Evolutionary conservation across 1,140 invertebrate genomes (phyloP), one percentile per base, ranked within the genome.

Genomic region (Penaeus indicus): DNA sequence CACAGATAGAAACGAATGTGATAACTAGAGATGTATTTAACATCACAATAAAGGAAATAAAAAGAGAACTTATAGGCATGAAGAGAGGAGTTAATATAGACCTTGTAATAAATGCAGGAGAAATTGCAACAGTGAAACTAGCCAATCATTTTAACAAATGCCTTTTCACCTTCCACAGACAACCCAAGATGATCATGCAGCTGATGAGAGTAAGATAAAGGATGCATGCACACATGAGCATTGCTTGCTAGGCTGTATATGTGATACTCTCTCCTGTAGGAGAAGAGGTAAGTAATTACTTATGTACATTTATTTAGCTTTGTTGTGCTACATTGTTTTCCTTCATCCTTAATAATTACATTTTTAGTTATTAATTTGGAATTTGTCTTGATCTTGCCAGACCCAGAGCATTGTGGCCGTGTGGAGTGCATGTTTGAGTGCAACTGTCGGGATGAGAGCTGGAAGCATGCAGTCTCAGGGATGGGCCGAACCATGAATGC

Each of bases 351-450:
- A 10, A 22, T 42, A 21, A n/a, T 38, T 78, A n/a, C 47, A 22
- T 78, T 21, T 42, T 38, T 1, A 8, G 32, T 38, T 38, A 7
- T 78, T 38, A 38, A 47, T 25, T 21, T 25, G 75, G 75, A 38
- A 38, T 38, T 38, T 27, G 21, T 54, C 38, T 80, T 47, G 4
- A n/a, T 18, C 22, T 42, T 42, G 16, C 22, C 19, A 88, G 87
- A 47, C 79, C 63, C 82, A 62, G 88, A 89, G 47, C 88, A 89
- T 27, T 89, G 88, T 85, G 88, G 83, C 25, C 88, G 83, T 42
- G 19, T 89, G 22, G 88, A 89, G 47, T 89, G 88, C 25, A 89
- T 89, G 88, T 89, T 89, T 89, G 88, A 85, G 60, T 89, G 88
- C 27, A 85, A 54, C 3, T 89, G 88, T 25, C 82, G 78, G 19